Evolutionary conservation across 1,140 invertebrate species (phyloP).

Genomic region (Bactericera cockerelli): DNA sequence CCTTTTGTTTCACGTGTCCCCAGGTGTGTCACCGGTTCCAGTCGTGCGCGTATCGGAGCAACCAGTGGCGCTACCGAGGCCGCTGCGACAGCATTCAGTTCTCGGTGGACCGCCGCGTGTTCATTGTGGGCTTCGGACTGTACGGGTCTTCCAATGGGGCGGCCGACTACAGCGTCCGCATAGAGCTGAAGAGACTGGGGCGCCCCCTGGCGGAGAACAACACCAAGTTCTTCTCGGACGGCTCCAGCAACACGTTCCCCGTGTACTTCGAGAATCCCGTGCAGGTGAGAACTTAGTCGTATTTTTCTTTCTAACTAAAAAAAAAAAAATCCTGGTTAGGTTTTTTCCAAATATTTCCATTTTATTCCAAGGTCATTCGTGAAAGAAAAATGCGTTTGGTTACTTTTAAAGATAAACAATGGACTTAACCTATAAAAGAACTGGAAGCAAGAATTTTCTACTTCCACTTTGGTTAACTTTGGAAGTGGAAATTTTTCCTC

Average conservation of each 20-base stretch:
- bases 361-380: too few species aligned
- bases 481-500: too few species aligned
- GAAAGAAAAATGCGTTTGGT: too few species aligned
- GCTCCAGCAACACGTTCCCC: slow-evolving; percentile 83
- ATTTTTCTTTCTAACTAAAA: too few species aligned
- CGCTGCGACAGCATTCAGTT: slow-evolving; percentile 86
- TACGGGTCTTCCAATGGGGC: slow-evolving; percentile 85
- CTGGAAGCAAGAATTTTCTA: too few species aligned
- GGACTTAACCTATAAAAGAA: too few species aligned
- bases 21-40: slow-evolving; percentile 87
- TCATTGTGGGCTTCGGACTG: slow-evolving; percentile 79
- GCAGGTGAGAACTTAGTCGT: too few species aligned
- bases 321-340: too few species aligned
- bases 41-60: slow-evolving; percentile 87
- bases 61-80: slow-evolving; percentile 86
- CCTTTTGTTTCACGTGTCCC: too few species aligned
- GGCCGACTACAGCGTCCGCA: slow-evolving; percentile 78
- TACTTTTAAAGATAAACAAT: too few species aligned
- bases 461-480: too few species aligned
- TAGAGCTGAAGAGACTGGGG: slow-evolving; percentile 72
- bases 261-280: slow-evolving; percentile 87
- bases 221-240: slow-evolving; percentile 84
- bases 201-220: slow-evolving; percentile 73
- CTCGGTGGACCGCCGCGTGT: slow-evolving; percentile 79
- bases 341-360: too few species aligned